Base-by-base conservation (phyloP, 2,888 invertebrate genomes). In the Platycnemis pennipes region DNA sequence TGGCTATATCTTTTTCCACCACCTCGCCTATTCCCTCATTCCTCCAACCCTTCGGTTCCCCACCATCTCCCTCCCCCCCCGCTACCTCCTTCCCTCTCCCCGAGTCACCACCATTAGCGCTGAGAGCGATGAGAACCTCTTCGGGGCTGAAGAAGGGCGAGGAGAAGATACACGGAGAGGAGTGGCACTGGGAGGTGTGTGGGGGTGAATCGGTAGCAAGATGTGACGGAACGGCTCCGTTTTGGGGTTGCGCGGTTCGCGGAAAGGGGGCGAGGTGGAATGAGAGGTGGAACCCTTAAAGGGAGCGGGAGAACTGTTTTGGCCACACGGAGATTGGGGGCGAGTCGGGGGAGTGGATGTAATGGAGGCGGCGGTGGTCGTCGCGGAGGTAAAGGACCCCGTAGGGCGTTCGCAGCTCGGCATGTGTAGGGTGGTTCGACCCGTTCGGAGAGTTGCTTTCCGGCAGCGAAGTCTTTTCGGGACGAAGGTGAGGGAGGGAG, bases 121-220 rank as follows among this genome's bases (percentile, higher is more conserved):
- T 69, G 91, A 63, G n/a, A 44, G 91, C 45, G 91, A 91, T 91
- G 63, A 91, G 69, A 69, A 91, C 49, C 91, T 44, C 44, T 56
- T 42, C 37, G 19, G 56, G 42, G 53, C 46, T 16, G 37, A 42
- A 42, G 89, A 56, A 56, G 45, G 22, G 13, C 77, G 44, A 69
- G 91, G 44, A 69, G 63, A 16, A 63, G 44, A 19, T n/a, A n/a
- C n/a, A n/a, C 22, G 42, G 56, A 46, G 11, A 37, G 22, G 77
- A 8, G 26, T 31, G 26, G 1, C 1, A 77, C 11, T 46, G 44
- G 31, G 42, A 37, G 8, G 42, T 16, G 42, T 26, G 37, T 22
- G 3, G 16, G 49, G n/a, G 49, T 16, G 89, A 42, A 8, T 49
- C 16, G n/a, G 11, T 11, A 26, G 49, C 26, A 16, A 31, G 56